Percentiles rank a stretch among this genome's conserved stretches.
Evolutionary conservation across 2,113 vertebrate genomes (phyloP).

Genomic region (Corydoras sp.): DNA sequence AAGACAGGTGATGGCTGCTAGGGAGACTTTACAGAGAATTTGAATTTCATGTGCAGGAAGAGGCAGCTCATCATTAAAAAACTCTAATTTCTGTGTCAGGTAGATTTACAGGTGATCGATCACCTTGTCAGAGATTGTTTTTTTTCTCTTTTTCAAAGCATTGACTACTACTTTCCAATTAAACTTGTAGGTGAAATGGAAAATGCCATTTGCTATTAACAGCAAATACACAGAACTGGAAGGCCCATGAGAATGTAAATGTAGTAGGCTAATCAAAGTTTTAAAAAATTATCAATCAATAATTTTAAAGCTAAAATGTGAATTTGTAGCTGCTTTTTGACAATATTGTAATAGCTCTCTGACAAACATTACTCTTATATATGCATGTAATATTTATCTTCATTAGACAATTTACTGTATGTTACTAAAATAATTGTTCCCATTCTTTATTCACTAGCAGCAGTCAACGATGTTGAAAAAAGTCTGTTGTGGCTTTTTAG

Average conservation of each 20-base stretch:
- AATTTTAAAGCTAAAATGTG: neutral
- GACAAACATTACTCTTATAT: neutral
- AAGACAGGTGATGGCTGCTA: slow-evolving; percentile 84
- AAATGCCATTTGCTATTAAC: slow-evolving; percentile 66
- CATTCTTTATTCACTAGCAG: slow-evolving; percentile 11
- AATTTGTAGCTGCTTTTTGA: neutral
- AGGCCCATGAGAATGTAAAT: slow-evolving; percentile 36
- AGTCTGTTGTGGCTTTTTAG: slow-evolving; percentile 20
- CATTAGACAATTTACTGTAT: neutral
- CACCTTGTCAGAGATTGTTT: slow-evolving; percentile 83
- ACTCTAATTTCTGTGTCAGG: slow-evolving; percentile 94
- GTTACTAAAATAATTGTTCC: neutral
- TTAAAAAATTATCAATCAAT: slow-evolving; percentile 17
- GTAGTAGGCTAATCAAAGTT: neutral
- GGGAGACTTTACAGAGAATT: slow-evolving; percentile 87
- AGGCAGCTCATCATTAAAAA: slow-evolving; percentile 93
- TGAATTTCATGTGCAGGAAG: slow-evolving; percentile 92
- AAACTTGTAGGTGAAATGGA: slow-evolving; percentile 76
- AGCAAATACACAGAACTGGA: slow-evolving; percentile 55
- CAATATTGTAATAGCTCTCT: neutral
- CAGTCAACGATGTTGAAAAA: neutral
- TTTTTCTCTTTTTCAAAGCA: slow-evolving; percentile 76
- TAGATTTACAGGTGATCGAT: slow-evolving; percentile 94
- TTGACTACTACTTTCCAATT: slow-evolving; percentile 83
- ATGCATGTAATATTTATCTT: neutral